Percentiles rank a stretch among this genome's conserved stretches.
phyloP scores from a whole-genome alignment of 2,888 invertebrate species.

The Diarsia mendica region DNA sequence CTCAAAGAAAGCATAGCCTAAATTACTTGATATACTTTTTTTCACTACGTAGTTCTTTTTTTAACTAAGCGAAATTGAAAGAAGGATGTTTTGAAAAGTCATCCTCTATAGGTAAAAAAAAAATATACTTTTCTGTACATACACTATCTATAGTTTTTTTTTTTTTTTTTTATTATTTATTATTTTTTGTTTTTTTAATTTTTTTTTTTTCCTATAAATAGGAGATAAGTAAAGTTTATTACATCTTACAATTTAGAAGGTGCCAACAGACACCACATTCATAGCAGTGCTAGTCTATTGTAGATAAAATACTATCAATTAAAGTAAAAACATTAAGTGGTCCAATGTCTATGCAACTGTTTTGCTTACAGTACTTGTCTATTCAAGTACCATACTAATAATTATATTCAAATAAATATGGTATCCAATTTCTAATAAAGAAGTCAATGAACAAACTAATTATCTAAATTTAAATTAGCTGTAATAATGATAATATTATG shows the following conservation, averaged over 20 bases:
- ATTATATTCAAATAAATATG: neutral
- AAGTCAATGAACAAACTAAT: neutral
- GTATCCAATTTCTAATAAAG: neutral
- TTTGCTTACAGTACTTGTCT: neutral
- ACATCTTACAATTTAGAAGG: neutral
- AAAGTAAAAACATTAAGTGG: neutral
- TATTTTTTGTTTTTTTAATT: no score
- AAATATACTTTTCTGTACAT: no score
- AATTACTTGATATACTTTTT: neutral
- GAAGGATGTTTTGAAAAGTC: neutral
- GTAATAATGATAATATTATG: slow-evolving; percentile 9
- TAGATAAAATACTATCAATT: neutral
- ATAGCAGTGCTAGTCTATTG: neutral
- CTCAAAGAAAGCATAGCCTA: neutral
- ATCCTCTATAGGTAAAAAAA: no score
- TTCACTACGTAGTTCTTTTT: neutral
- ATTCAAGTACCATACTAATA: neutral
- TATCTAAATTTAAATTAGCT: neutral
- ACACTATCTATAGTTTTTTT: no score
- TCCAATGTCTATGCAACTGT: neutral
- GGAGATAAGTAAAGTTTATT: neutral
- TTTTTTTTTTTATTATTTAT: no score
- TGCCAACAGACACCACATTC: neutral
- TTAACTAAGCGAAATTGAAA: neutral
- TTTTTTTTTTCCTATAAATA: no score